phyloP scores from a whole-genome alignment of 2,113 vertebrate genomes.

The Calyptommatus sinebrachiatus region DNA sequence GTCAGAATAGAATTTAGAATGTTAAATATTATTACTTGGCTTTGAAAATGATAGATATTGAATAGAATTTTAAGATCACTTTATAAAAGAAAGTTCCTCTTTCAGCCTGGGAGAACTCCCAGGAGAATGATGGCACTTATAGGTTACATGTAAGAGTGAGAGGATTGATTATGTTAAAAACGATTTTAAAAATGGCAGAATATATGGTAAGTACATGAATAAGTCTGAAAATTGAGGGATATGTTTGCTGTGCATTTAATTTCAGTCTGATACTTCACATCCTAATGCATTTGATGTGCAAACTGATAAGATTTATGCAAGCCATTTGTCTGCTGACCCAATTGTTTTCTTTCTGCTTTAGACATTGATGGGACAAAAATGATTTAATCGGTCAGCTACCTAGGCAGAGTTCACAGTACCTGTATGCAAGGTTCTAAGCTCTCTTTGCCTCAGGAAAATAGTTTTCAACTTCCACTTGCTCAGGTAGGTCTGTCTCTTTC shows the following conservation, averaged over 20 bases:
- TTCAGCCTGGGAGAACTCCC: conserved; percentile 71
- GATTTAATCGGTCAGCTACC: background rate
- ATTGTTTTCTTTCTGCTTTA: conserved; percentile 50
- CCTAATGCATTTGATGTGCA: background rate
- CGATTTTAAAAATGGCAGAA: conserved; percentile 60
- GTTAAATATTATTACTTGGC: conserved; percentile 81
- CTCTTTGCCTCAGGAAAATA: background rate
- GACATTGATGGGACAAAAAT: background rate
- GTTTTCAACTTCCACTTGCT: background rate
- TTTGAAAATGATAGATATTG: conserved; percentile 79
- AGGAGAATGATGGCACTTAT: conserved; percentile 68
- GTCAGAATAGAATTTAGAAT: conserved; percentile 78
- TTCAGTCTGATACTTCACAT: conserved; percentile 63
- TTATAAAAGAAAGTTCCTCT: conserved; percentile 79
- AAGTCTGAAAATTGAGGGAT: conserved; percentile 72
- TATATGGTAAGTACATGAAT: conserved; percentile 63
- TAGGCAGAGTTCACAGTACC: background rate
- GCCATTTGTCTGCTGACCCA: conserved; percentile 46
- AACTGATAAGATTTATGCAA: conserved; percentile 34
- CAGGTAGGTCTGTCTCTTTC: too few relatives aligned
- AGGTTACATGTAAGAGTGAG: conserved; percentile 72
- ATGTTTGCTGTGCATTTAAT: conserved; percentile 65
- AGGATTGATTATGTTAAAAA: conserved; percentile 73
- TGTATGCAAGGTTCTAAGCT: background rate
- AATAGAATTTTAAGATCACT: conserved; percentile 77